Conservation (phyloP, 2,113 vertebrate species). For the Percopsis transmontana region DNA sequence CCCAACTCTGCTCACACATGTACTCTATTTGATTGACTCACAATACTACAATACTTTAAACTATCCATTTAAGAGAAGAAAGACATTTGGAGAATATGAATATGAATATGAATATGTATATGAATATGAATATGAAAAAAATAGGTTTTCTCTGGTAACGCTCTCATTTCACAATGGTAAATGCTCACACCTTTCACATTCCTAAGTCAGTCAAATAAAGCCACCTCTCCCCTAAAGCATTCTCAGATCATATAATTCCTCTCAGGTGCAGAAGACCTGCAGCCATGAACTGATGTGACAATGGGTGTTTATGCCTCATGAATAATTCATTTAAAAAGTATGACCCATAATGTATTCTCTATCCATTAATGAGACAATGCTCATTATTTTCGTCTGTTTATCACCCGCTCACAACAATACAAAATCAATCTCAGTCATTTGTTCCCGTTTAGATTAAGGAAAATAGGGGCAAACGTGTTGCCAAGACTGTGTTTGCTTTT, state of each 20-base stretch:
- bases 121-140: too few species aligned
- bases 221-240: conserved; percentile 2
- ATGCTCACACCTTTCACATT: conserved; percentile 9
- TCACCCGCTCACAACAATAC: conserved; percentile 54
- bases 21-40: too few species aligned
- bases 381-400: conserved; percentile 57
- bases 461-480: conserved; percentile 30
- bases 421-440: conserved; percentile 61
- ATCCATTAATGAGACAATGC: conserved; percentile 65
- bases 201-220: background rate
- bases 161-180: background rate
- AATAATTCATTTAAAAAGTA: conserved; percentile 62
- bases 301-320: conserved; percentile 46
- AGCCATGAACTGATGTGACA: conserved; percentile 11
- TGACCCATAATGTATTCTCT: conserved; percentile 55
- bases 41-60: too few species aligned
- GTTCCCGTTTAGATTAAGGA: conserved; percentile 34
- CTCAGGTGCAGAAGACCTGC: conserved; percentile 21
- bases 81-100: too few species aligned
- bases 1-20: too few species aligned
- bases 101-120: too few species aligned
- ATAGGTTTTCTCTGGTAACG: too few species aligned
- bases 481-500: conserved; percentile 20
- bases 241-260: conserved; percentile 19
- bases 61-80: too few species aligned